phyloP scores from a whole-genome alignment of 2,888 invertebrate species.

The Drosophila mulleri region DNA sequence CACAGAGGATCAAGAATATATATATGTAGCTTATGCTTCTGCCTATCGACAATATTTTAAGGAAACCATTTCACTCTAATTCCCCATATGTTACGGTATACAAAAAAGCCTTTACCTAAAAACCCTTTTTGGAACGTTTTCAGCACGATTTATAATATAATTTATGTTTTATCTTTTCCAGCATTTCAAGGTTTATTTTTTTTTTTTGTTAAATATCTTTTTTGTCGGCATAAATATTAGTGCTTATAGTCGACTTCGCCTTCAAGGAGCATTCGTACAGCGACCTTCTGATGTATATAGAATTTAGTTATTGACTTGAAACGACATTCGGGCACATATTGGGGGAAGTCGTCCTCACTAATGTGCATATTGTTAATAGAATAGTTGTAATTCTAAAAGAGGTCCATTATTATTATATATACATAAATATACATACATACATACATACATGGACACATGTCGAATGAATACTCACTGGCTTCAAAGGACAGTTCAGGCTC shows the following conservation, averaged over 20 bases:
- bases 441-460: background rate
- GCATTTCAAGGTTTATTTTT: background rate
- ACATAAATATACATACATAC: background rate
- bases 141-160: background rate
- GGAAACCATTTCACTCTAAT: no score
- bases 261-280: background rate
- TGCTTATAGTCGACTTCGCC: slow-evolving; percentile 5
- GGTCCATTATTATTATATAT: background rate
- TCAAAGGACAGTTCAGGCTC: slow-evolving; percentile 40
- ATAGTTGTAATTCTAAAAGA: slow-evolving; percentile 36
- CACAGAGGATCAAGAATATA: no score
- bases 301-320: slow-evolving; percentile 7
- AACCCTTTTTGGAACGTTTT: background rate
- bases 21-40: no score
- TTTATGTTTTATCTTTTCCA: background rate
- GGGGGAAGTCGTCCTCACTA: slow-evolving; percentile 28
- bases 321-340: slow-evolving; percentile 28
- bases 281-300: background rate
- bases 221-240: background rate
- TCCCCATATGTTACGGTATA: no score
- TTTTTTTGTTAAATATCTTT: background rate
- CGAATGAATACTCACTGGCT: slow-evolving; percentile 26
- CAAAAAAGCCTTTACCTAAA: background rate
- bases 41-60: no score
- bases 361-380: slow-evolving; percentile 19